Base-by-base conservation (phyloP, 92 coral and sea anemone species). In the Porites lobata region DNA sequence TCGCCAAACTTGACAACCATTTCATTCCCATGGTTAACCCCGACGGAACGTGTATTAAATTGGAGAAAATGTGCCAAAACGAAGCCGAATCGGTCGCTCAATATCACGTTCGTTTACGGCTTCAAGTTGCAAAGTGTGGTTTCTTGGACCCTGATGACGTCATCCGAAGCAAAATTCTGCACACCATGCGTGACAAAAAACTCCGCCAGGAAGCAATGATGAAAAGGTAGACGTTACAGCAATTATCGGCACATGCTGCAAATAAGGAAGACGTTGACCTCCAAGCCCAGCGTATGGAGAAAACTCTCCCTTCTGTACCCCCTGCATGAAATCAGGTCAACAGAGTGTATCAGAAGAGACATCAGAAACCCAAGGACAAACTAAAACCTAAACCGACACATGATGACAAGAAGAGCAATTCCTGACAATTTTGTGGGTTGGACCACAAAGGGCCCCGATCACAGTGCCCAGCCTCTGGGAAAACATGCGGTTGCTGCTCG, bases 1-100 rank as follows among this genome's bases (percentile, higher is more conserved):
- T 87, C 62, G 81, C 86, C 72, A 87, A 87, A 47, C 84, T 87
- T 26, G 91, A 87, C 78, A 88, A 76, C 68, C 86, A 88, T 83
- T 88, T 88, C 47, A 82, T 88, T 51, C 72, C 84, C 10, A 58
- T 88, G 68, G 85, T 54, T 18, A 88, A 82, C 79, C 74, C 76
- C 9, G 92, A 83, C n/a, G 72, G 92, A 20, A 74, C 88, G 53
- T 84, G 92, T 74, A 81, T 88, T 69, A 88, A 88, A 75, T 53
- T 88, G 72, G 82, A 85, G 32, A 85, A 81, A 66, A 88, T 82
- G 87, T 76, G 68, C 1, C 92, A 88, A 17, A 75, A 7, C 1
- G 66, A 53, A 13, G 83, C 52, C 7, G 88, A 88, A 76, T 82
- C 84, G n/a, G 69, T 75, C 19, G 90, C 90, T 22, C 77, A 86